Conservation (phyloP, 92 coral and sea anemone species). For the Montipora capitata region DNA sequence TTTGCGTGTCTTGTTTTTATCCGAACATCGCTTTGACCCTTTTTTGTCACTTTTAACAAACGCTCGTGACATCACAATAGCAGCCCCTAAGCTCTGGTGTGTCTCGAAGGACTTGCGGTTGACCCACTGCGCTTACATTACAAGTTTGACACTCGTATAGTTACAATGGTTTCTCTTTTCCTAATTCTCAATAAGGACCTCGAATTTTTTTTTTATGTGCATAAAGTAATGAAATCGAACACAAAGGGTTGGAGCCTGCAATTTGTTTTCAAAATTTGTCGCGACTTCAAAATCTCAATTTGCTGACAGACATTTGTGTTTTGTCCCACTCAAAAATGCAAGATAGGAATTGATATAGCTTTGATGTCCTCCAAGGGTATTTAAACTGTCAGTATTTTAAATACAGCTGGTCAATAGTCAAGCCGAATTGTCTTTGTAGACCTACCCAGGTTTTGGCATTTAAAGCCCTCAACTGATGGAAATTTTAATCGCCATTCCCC, state of each 20-base stretch:
- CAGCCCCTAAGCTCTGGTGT: constrained; percentile 11
- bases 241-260: neutral
- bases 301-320: constrained; percentile 21
- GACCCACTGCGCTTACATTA: neutral
- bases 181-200: neutral
- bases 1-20: constrained; percentile 34
- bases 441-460: no score
- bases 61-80: constrained; percentile 46
- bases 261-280: neutral
- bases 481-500: no score
- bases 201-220: neutral
- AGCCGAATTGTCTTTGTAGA: neutral
- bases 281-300: constrained; percentile 34
- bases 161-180: neutral
- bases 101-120: constrained; percentile 32
- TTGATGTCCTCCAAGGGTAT: no score
- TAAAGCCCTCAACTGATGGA: no score
- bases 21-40: constrained; percentile 47
- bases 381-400: constrained; percentile 12
- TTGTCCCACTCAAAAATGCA: neutral
- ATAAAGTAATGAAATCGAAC: neutral
- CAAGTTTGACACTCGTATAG: neutral
- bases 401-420: neutral
- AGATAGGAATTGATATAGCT: neutral
- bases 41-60: constrained; percentile 22